Evolutionary conservation across 2,888 invertebrate genomes (phyloP), one percentile per base, ranked within the genome.

Genomic region (Thymelicus sylvestris): DNA sequence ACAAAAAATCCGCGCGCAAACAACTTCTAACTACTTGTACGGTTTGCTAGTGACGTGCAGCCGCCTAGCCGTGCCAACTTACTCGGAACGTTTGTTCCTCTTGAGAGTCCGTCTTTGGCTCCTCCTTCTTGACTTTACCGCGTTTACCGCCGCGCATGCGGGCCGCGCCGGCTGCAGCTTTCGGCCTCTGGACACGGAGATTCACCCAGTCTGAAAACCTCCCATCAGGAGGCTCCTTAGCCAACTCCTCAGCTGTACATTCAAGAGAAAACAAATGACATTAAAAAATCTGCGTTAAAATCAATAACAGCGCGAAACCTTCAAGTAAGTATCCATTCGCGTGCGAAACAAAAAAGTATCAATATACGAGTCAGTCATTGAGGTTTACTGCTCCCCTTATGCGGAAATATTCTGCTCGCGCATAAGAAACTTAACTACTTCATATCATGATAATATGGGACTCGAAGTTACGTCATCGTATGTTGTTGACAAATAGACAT

Each of bases 191-290:
- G 63, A 92, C 89, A 67, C 91, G 90, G 72, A 88, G 84, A 79
- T 91, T 83, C 79, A 93, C 68, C 94, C 94, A 90, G 83, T 92
- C 89, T 75, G 90, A 81, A 79, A 93, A 94, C 74, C 94, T 88
- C 48, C 90, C 89, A 38, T 78, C 80, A 6, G 94, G 93, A 1
- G 94, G 94, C 75, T 94, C 93, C 73, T 90, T 86, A 6, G 90
- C 88, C 73, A 95, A 82, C 70, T 95, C 90, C 74, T 86, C 91
- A 72, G 95, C 95, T 95, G 82, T 81, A 63, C 55, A n/a, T 67
- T n/a, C 0, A 48, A 24, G 72, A 69, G 76, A 71, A 64, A 38
- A 70, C 65, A 8, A 38, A 7, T 19, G 38, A 13, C 7, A 15
- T 52, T 52, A 0, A 4, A 6, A 6, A 52, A 6, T 52, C 15